These are phyloP conservation scores for Ianthella basta DNA, from an alignment of 37 sponge, comb jelly and placozoan species.

Conservation along the genomic window DNA sequence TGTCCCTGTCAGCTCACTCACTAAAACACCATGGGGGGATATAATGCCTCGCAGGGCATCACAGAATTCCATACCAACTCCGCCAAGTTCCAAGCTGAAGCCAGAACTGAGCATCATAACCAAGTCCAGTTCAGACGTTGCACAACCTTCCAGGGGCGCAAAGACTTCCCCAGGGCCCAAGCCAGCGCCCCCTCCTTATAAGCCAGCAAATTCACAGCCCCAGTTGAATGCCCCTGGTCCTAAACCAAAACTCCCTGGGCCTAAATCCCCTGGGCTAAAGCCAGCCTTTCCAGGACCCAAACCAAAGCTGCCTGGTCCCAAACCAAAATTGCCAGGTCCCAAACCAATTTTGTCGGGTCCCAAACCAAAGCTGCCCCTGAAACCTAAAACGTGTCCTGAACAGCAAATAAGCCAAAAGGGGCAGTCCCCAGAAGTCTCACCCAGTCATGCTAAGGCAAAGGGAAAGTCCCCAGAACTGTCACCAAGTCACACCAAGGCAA, in stretches of 20 bases:
- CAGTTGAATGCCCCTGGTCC: neutral
- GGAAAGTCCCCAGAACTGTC: too few species aligned
- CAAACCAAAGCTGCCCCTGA: neutral
- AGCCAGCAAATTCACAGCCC: neutral
- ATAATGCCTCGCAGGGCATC: neutral
- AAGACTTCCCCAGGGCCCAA: neutral
- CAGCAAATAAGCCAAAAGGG: too few species aligned
- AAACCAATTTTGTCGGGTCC: conserved; percentile 16
- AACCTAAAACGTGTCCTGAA: too few species aligned
- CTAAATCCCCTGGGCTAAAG: neutral
- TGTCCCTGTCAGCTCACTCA: conserved; percentile 5
- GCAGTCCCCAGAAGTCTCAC: too few species aligned
- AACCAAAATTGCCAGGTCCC: conserved; percentile 5
- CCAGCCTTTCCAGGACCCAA: conserved; percentile 5
- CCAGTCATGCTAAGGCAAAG: too few species aligned
- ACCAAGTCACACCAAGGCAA: too few species aligned
- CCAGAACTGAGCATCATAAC: neutral
- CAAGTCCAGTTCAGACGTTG: neutral
- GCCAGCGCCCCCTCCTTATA: neutral
- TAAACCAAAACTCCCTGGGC: neutral
- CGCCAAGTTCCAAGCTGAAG: too few species aligned
- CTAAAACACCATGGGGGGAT: conserved; percentile 24
- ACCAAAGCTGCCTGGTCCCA: conserved; percentile 9
- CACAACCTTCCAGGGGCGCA: neutral
- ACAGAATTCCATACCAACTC: too few species aligned